Evolutionary conservation across 2,888 invertebrate genomes (phyloP).

Genomic region (Xylocampa areola): DNA sequence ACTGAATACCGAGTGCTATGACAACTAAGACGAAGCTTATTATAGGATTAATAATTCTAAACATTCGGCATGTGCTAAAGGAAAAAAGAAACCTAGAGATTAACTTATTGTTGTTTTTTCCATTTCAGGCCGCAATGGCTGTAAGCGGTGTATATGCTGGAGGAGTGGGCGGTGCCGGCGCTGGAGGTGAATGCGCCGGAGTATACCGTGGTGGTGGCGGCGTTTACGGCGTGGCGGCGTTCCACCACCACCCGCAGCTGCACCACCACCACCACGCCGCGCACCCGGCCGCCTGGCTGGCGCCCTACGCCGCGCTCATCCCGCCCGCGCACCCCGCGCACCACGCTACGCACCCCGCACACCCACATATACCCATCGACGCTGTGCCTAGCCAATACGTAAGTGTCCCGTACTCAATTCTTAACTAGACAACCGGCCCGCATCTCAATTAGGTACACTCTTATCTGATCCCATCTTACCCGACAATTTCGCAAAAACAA

Average conservation of each 20-base stretch:
- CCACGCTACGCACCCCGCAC: slow-evolving; percentile 80
- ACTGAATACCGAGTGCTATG: too few relatives aligned
- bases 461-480: slow-evolving; percentile 9
- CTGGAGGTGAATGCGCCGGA: slow-evolving; percentile 80
- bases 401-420: slow-evolving; percentile 63
- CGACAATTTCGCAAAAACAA: slow-evolving; percentile 16
- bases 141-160: slow-evolving; percentile 84
- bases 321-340: slow-evolving; percentile 81
- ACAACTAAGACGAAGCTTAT: too few relatives aligned
- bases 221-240: slow-evolving; percentile 84
- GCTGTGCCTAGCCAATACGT: slow-evolving; percentile 88
- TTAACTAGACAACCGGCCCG: slow-evolving; percentile 35
- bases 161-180: slow-evolving; percentile 76
- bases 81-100: neutral
- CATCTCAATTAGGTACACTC: slow-evolving; percentile 13
- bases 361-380: slow-evolving; percentile 85
- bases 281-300: slow-evolving; percentile 84
- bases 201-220: slow-evolving; percentile 84
- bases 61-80: too few relatives aligned
- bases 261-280: slow-evolving; percentile 84
- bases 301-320: slow-evolving; percentile 84
- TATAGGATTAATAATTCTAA: too few relatives aligned
- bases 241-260: slow-evolving; percentile 84
- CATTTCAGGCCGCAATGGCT: slow-evolving; percentile 80
- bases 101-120: neutral